Conservation (phyloP, 2,888 invertebrate genomes). For the Phragmatobia fuliginosa region DNA sequence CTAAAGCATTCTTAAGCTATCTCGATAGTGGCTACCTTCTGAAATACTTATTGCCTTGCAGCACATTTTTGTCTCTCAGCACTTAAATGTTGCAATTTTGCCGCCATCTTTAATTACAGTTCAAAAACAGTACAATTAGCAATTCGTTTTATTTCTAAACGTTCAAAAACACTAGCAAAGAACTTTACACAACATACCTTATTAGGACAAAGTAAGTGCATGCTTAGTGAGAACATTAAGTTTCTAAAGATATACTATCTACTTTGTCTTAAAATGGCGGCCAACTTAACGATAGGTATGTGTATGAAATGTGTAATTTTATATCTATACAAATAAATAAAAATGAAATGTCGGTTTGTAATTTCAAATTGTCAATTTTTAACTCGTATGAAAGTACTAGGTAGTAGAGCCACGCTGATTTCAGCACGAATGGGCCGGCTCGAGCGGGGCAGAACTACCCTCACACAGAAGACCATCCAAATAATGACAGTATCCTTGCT, state of each 20-base stretch:
- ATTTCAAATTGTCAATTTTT: too few species aligned
- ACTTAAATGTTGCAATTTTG: not conserved
- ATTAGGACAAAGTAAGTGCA: not conserved
- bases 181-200: constrained; percentile 5
- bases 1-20: too few species aligned
- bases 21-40: too few species aligned
- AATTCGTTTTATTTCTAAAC: constrained; percentile 3
- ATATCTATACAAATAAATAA: too few species aligned
- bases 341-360: too few species aligned
- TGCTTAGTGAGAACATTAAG: constrained; percentile 5
- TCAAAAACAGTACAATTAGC: not conserved
- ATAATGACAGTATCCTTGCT: too few species aligned
- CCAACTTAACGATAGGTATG: not conserved
- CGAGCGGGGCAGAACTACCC: too few species aligned
- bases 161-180: not conserved
- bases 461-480: too few species aligned
- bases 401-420: too few species aligned
- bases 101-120: not conserved
- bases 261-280: not conserved
- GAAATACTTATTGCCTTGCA: too few species aligned
- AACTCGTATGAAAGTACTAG: too few species aligned
- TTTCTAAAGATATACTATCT: constrained; percentile 8
- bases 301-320: constrained; percentile 4
- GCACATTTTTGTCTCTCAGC: not conserved
- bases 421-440: too few species aligned